Conservation (phyloP, 2,797 vertebrate genomes). For the Acridotheres tristis region DNA sequence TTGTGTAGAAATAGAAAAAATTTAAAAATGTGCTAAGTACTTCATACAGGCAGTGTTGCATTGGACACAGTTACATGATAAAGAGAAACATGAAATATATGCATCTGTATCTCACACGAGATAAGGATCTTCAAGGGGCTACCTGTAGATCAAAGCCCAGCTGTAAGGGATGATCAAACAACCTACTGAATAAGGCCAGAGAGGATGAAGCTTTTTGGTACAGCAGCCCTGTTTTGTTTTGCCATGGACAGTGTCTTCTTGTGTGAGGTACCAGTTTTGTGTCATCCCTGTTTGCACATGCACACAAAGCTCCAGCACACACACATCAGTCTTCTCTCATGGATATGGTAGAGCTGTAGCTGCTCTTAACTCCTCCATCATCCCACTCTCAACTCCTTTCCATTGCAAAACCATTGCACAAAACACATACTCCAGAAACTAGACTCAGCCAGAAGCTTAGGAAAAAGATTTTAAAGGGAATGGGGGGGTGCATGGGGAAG, state of each 20-base stretch:
- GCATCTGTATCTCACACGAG: neutral
- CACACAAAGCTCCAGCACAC: neutral
- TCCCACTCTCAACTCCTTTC: neutral
- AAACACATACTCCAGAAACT: neutral
- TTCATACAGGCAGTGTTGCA: neutral
- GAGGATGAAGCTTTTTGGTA: neutral
- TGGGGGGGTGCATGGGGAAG: neutral
- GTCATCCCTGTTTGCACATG: neutral
- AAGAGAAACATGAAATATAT: neutral
- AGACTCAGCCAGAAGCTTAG: neutral
- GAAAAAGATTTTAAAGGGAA: neutral
- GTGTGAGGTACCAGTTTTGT: neutral
- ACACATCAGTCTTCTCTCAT: neutral
- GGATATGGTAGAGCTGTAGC: neutral
- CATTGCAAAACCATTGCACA: neutral
- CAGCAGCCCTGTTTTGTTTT: neutral
- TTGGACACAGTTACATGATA: neutral
- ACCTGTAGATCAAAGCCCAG: neutral
- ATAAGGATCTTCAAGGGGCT: neutral
- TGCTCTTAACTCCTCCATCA: neutral
- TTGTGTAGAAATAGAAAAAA: neutral
- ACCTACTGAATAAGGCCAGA: neutral
- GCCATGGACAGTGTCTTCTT: neutral
- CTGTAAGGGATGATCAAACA: neutral
- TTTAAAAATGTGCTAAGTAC: neutral